Conservation (phyloP, 2,797 vertebrate genomes). For the Anniella stebbinsi region DNA sequence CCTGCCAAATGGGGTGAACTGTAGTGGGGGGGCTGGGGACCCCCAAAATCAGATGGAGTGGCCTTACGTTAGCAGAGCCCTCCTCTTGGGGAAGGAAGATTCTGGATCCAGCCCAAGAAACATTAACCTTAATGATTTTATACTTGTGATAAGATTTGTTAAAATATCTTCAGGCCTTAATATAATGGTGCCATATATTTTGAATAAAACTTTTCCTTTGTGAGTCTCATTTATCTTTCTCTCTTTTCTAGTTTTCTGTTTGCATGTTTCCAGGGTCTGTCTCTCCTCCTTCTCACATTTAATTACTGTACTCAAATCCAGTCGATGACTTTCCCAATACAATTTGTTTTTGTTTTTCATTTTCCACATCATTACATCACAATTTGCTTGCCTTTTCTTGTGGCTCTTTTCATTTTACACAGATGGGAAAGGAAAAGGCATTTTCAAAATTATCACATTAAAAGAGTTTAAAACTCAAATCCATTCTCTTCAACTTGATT, state of each 20-base stretch:
- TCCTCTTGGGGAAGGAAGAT: too few species aligned
- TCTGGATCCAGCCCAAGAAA: neutral
- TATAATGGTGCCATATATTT: neutral
- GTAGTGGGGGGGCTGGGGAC: too few species aligned
- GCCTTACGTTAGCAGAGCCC: too few species aligned
- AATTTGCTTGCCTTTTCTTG: slow-evolving; percentile 51
- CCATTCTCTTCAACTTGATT: slow-evolving; percentile 60
- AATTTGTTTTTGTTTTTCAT: slow-evolving; percentile 38
- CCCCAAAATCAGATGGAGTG: too few species aligned
- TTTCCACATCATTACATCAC: slow-evolving; percentile 42
- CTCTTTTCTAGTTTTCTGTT: neutral
- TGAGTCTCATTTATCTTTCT: neutral
- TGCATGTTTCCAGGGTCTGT: neutral
- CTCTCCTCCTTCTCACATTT: neutral
- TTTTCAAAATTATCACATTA: slow-evolving; percentile 70
- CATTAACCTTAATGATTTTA: neutral
- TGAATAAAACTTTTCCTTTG: neutral
- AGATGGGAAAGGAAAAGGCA: slow-evolving; percentile 65
- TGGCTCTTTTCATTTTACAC: slow-evolving; percentile 70
- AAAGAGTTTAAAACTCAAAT: slow-evolving; percentile 72
- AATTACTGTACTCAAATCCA: slow-evolving; percentile 10
- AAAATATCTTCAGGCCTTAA: slow-evolving; percentile 13
- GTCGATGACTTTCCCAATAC: neutral
- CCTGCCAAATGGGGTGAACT: too few species aligned
- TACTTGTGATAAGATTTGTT: neutral